phyloP scores from a whole-genome alignment of 2,797 vertebrate genomes.

The Sebastes goodei region DNA sequence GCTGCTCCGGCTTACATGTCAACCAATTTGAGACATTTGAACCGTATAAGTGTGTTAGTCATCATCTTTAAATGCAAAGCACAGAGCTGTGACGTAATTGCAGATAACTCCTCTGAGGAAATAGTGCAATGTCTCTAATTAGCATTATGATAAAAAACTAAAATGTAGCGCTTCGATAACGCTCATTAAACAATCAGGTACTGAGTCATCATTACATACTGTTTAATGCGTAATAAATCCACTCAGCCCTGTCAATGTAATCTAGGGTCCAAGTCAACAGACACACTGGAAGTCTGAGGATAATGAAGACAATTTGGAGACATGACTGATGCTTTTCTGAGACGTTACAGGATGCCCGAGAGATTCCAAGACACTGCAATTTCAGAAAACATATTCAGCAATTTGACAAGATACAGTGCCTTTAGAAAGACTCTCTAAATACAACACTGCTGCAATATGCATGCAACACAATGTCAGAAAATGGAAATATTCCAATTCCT shows the following conservation, averaged over 20 bases:
- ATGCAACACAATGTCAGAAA: background rate
- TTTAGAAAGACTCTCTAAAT: background rate
- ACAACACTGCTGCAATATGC: background rate
- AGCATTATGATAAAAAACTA: slow-evolving; percentile 1
- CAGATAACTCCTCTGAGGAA: slow-evolving; percentile 1
- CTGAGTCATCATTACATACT: slow-evolving; percentile 3
- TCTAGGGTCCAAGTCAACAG: background rate
- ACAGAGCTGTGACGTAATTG: background rate
- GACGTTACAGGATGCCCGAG: background rate
- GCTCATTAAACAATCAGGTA: slow-evolving; percentile 17
- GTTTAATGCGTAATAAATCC: background rate
- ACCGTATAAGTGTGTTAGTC: background rate
- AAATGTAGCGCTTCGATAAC: background rate
- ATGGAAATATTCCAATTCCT: background rate
- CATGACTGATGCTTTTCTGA: background rate
- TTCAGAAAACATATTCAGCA: background rate
- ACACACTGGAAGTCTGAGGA: background rate
- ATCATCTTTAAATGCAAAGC: slow-evolving; percentile 11
- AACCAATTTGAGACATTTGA: slow-evolving; percentile 2
- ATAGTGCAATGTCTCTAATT: slow-evolving; percentile 20
- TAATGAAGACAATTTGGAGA: background rate
- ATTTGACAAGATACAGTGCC: background rate
- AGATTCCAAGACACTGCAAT: background rate
- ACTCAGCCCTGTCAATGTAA: background rate
- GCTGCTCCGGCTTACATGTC: background rate